phyloP scores from a whole-genome alignment of 2,113 vertebrate genomes.

The Cacatua alba region DNA sequence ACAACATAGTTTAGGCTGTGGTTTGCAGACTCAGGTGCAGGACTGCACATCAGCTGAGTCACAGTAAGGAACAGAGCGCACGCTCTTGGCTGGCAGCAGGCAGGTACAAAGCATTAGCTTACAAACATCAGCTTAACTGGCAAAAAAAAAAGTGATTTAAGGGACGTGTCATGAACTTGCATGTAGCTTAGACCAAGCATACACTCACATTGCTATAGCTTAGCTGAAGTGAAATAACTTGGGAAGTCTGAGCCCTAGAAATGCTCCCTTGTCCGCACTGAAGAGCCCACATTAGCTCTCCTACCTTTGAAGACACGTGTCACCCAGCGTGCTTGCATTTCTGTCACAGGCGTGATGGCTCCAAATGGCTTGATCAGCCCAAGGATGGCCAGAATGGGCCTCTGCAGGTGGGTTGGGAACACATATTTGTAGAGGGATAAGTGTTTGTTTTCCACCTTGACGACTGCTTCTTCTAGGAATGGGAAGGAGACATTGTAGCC shows the following conservation, averaged over 20 bases:
- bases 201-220: neutral
- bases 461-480: slow-evolving; percentile 78
- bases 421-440: slow-evolving; percentile 82
- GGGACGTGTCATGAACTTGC: neutral
- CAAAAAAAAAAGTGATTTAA: neutral
- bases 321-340: slow-evolving; percentile 88
- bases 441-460: slow-evolving; percentile 72
- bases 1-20: neutral
- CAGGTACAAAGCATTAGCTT: neutral
- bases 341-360: slow-evolving; percentile 75
- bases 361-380: slow-evolving; percentile 79
- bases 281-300: neutral
- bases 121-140: neutral
- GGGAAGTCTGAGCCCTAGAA: neutral
- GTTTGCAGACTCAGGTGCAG: neutral
- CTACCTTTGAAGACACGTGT: slow-evolving; percentile 84
- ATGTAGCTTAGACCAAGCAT: neutral
- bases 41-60: neutral
- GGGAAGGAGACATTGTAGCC: slow-evolving; percentile 81
- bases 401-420: slow-evolving; percentile 81
- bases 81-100: neutral
- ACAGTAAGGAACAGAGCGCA: neutral
- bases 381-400: slow-evolving; percentile 82
- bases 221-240: neutral
- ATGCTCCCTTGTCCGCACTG: neutral